These are phyloP conservation scores for Theristicus caerulescens DNA, from an alignment of 2,113 vertebrate species.

Conservation along the genomic window DNA sequence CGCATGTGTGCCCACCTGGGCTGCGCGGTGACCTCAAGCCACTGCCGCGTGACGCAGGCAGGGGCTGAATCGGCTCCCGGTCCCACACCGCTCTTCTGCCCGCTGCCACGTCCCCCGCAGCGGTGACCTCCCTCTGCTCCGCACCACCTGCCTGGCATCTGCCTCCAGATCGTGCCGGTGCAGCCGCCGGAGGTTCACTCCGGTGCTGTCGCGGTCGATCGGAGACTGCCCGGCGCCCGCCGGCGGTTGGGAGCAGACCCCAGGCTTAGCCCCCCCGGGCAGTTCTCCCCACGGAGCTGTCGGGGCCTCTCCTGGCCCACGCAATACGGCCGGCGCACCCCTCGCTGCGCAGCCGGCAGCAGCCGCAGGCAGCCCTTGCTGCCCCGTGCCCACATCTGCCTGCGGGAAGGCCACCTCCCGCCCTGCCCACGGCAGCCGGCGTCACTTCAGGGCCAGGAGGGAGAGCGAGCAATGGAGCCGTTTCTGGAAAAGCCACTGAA, in stretches of 20 bases:
- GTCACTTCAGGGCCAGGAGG: not conserved
- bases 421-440: not conserved
- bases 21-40: not conserved
- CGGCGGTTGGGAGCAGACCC: not conserved
- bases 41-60: accelerated
- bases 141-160: accelerated
- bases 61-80: not conserved
- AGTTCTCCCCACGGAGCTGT: not conserved
- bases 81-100: not conserved
- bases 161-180: accelerated
- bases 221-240: accelerated
- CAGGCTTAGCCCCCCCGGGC: accelerated
- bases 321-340: accelerated
- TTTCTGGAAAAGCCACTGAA: not conserved
- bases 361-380: not conserved
- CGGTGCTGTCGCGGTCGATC: accelerated
- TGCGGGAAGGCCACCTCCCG: not conserved
- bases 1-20: not conserved
- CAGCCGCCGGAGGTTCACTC: accelerated
- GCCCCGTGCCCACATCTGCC: not conserved
- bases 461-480: accelerated
- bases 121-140: not conserved
- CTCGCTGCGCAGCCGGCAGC: not conserved
- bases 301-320: accelerated
- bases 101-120: not conserved